phyloP scores from a whole-genome alignment of 2,888 invertebrate species.

The Cantharis nigra region DNA sequence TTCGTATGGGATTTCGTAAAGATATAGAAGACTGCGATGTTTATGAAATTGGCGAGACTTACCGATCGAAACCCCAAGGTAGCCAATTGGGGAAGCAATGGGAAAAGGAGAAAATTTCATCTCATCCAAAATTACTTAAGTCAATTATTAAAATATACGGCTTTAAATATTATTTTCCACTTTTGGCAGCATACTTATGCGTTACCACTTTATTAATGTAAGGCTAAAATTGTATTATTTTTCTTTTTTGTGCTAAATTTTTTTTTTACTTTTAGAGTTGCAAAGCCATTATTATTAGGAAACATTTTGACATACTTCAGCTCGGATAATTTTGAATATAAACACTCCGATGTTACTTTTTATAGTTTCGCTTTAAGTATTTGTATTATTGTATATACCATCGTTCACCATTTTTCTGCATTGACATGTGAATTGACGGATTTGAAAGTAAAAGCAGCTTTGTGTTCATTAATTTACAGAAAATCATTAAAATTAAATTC shows the following conservation, averaged over 20 bases:
- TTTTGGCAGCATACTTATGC: neutral
- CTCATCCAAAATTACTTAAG: neutral
- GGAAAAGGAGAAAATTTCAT: neutral
- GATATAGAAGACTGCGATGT: neutral
- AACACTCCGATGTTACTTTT: neutral
- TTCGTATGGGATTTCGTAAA: neutral
- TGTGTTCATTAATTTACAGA: neutral
- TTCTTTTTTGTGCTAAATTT: neutral
- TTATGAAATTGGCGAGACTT: neutral
- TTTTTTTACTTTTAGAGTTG: neutral
- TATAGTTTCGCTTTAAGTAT: neutral
- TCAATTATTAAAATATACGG: neutral
- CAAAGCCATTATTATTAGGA: neutral
- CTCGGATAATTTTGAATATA: neutral
- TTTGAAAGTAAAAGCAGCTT: neutral
- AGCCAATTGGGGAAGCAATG: neutral
- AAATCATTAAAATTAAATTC: neutral
- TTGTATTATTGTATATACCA: neutral
- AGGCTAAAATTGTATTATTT: neutral
- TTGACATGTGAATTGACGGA: neutral
- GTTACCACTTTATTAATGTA: neutral
- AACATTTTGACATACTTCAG: neutral
- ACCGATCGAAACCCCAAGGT: neutral
- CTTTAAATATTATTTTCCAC: neutral
- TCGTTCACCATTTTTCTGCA: neutral